These are phyloP conservation scores for Plebejus argus DNA, from an alignment of 2,888 invertebrate genomes.

Conservation along the genomic window DNA sequence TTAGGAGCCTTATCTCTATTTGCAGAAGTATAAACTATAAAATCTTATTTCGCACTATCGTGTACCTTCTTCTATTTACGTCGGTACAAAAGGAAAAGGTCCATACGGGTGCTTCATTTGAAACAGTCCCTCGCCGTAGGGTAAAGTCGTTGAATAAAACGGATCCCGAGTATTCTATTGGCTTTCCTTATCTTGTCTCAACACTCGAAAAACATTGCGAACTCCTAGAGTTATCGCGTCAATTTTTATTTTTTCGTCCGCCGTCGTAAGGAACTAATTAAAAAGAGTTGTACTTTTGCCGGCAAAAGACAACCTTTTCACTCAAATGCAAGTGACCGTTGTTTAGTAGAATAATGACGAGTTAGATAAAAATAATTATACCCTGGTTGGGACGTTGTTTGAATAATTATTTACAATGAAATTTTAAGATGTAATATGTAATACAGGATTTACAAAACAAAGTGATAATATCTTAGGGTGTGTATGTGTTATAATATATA, in stretches of 20 bases:
- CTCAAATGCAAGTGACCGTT: not conserved
- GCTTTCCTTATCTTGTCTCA: conserved; percentile 25
- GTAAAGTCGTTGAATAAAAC: conserved; percentile 31
- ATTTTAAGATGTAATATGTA: too few species aligned
- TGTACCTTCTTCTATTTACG: conserved; percentile 23
- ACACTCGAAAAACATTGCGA: conserved; percentile 5
- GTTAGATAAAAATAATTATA: not conserved
- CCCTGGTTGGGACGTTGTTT: too few species aligned
- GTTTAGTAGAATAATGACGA: not conserved
- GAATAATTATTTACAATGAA: too few species aligned
- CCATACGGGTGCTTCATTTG: conserved; percentile 25
- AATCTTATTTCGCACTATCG: conserved; percentile 25
- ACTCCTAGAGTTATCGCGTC: conserved; percentile 16
- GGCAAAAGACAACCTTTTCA: not conserved
- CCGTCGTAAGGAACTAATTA: conserved; percentile 9
- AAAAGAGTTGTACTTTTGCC: conserved; percentile 3
- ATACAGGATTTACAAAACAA: too few species aligned
- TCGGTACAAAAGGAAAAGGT: conserved; percentile 30
- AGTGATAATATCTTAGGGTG: too few species aligned
- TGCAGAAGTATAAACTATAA: conserved; percentile 22
- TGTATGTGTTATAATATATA: too few species aligned
- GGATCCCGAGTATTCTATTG: conserved; percentile 29
- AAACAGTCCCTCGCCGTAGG: conserved; percentile 31
- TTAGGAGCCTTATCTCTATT: conserved; percentile 23
- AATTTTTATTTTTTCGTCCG: conserved; percentile 10